Percentiles rank a stretch among this genome's conserved stretches.
These are phyloP conservation scores for Anguilla megastoma DNA, from an alignment of 2,797 vertebrate species.

Conservation along the genomic window DNA sequence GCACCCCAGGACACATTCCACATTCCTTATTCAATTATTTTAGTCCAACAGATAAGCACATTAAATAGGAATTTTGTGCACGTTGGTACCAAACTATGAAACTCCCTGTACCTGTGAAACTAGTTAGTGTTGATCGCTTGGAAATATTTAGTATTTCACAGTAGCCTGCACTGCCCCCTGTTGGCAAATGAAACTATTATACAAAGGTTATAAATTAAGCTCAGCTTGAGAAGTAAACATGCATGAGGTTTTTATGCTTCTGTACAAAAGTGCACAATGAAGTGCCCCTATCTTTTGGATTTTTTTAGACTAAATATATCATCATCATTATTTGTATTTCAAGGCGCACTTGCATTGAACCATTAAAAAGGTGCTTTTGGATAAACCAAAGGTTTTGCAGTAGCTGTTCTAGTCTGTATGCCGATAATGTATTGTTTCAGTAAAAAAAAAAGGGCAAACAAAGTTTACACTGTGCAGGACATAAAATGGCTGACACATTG, in stretches of 20 bases:
- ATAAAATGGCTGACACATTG: background rate
- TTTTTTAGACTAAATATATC: background rate
- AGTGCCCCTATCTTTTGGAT: background rate
- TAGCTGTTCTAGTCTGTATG: background rate
- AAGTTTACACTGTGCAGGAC: background rate
- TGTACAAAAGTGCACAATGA: background rate
- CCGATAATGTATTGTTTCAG: background rate
- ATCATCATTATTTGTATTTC: constrained; percentile 1
- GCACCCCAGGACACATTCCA: background rate
- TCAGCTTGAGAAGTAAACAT: background rate
- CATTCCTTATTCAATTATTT: background rate
- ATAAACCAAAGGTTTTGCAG: constrained; percentile 25
- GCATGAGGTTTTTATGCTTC: background rate
- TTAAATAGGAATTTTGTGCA: constrained; percentile 3
- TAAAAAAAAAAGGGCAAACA: background rate
- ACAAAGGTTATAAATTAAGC: background rate
- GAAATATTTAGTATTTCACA: background rate
- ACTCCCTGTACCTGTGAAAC: background rate
- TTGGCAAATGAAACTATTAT: background rate
- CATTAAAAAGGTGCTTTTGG: background rate
- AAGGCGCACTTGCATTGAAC: background rate
- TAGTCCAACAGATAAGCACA: background rate
- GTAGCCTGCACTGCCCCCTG: constrained; percentile 8
- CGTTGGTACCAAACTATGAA: background rate
- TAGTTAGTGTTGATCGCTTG: background rate